Conservation (phyloP, 1,140 invertebrate species). For the Panulirus ornatus region DNA sequence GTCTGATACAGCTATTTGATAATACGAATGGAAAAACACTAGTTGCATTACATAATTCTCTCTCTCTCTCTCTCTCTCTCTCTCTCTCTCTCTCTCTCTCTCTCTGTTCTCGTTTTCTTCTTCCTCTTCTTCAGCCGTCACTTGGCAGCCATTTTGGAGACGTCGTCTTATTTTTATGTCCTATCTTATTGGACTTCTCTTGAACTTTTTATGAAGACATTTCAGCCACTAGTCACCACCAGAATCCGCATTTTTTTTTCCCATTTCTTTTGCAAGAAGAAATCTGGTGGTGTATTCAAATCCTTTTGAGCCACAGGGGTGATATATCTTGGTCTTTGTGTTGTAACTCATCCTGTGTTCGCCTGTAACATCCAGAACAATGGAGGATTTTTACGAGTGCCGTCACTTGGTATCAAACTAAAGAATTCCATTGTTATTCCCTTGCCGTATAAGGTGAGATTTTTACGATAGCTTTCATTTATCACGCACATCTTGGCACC, state of each 20-base stretch:
- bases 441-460: constrained; percentile 52
- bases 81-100: constrained; percentile 20
- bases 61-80: constrained; percentile 24
- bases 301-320: neutral
- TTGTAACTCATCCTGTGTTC: constrained; percentile 60
- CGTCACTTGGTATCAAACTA: constrained; percentile 49
- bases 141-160: constrained; percentile 53
- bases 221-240: constrained; percentile 28
- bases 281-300: neutral
- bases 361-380: constrained; percentile 56
- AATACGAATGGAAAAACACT: constrained; percentile 43
- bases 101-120: neutral
- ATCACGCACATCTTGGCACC: constrained; percentile 41
- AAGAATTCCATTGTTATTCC: constrained; percentile 62
- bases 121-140: constrained; percentile 7
- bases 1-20: no score
- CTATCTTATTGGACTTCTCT: constrained; percentile 39
- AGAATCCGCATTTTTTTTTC: neutral
- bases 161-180: constrained; percentile 36
- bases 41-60: constrained; percentile 43
- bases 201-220: constrained; percentile 47
- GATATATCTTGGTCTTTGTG: constrained; percentile 38
- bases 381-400: constrained; percentile 68
- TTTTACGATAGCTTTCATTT: constrained; percentile 58
- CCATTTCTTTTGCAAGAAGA: neutral